Percentiles rank a stretch among this genome's conserved stretches.
Evolutionary conservation across 2,797 vertebrate genomes (phyloP).

Genomic region (Tinamus major): DNA sequence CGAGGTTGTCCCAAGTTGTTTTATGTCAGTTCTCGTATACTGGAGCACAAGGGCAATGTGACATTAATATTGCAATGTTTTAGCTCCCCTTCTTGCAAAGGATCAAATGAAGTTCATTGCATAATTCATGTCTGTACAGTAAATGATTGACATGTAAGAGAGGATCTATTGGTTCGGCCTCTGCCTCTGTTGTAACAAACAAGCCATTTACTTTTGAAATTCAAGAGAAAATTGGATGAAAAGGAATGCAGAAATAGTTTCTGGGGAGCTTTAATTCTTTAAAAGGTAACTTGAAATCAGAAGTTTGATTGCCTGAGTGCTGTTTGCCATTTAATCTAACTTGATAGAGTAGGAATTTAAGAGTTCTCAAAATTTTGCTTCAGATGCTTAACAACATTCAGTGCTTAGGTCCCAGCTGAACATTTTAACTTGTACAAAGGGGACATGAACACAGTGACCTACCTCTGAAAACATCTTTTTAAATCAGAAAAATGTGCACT

Average conservation of each 20-base stretch:
- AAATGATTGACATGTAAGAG: constrained; percentile 21
- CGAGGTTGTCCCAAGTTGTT: constrained; percentile 45
- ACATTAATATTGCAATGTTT: background rate
- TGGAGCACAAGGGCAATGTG: background rate
- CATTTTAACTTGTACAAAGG: constrained; percentile 46
- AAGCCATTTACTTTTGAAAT: constrained; percentile 46
- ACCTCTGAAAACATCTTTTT: constrained; percentile 59
- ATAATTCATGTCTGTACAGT: constrained; percentile 58
- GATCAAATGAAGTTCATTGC: constrained; percentile 63
- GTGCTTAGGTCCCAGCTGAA: constrained; percentile 50
- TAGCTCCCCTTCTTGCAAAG: background rate
- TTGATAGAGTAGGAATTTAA: constrained; percentile 61
- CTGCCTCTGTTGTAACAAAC: constrained; percentile 29
- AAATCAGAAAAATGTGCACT: constrained; percentile 73
- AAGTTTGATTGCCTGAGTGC: constrained; percentile 44
- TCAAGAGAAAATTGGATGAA: constrained; percentile 33
- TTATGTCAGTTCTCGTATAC: constrained; percentile 39
- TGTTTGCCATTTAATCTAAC: constrained; percentile 55
- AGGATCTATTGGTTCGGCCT: constrained; percentile 49
- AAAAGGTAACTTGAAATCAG: constrained; percentile 66
- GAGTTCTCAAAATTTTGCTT: constrained; percentile 49
- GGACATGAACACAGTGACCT: constrained; percentile 64
- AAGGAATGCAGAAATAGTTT: constrained; percentile 53
- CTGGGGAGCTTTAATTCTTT: constrained; percentile 52
- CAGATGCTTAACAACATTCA: background rate